Evolutionary conservation across 2,888 invertebrate genomes (phyloP).

Genomic region (Cerceris rybyensis): DNA sequence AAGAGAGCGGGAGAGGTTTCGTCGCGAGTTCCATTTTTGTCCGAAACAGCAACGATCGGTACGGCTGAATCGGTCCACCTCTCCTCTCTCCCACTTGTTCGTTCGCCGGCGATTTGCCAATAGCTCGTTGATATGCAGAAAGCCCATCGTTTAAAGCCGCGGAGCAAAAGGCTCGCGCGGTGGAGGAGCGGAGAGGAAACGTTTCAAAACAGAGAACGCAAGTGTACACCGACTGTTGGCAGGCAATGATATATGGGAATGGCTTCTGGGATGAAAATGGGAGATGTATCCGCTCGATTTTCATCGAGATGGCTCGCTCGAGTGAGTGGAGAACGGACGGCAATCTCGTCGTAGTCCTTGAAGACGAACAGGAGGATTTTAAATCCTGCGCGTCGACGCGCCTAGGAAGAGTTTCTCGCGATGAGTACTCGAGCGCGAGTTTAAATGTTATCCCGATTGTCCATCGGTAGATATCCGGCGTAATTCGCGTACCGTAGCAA

Average conservation of each 20-base stretch:
- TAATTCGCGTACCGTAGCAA: slow-evolving; percentile 39
- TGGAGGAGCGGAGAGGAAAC: slow-evolving; percentile 29
- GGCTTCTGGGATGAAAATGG: slow-evolving; percentile 63
- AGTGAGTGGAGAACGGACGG: slow-evolving; percentile 66
- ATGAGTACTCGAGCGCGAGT: slow-evolving; percentile 46
- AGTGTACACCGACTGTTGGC: slow-evolving; percentile 41
- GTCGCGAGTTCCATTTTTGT: slow-evolving; percentile 54
- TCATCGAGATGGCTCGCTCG: slow-evolving; percentile 33
- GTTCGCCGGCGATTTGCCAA: slow-evolving; percentile 62
- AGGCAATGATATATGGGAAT: slow-evolving; percentile 60
- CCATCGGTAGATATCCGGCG: slow-evolving; percentile 38
- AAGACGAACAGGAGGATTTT: slow-evolving; percentile 67
- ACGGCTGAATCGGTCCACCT: slow-evolving; percentile 41
- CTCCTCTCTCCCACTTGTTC: slow-evolving; percentile 20
- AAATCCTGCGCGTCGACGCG: slow-evolving; percentile 41
- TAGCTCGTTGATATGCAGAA: slow-evolving; percentile 70
- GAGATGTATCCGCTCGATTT: slow-evolving; percentile 64
- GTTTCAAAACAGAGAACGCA: slow-evolving; percentile 66
- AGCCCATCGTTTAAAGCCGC: slow-evolving; percentile 56
- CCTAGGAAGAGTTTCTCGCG: slow-evolving; percentile 50
- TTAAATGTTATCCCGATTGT: slow-evolving; percentile 52
- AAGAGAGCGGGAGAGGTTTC: slow-evolving; percentile 49
- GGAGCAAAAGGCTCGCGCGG: slow-evolving; percentile 24
- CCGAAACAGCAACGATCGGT: slow-evolving; percentile 52
- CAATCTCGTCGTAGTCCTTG: slow-evolving; percentile 63